Evolutionary conservation across 2,888 invertebrate genomes (phyloP), one percentile per base, ranked within the genome.

Genomic region (Lycaena phlaeas): DNA sequence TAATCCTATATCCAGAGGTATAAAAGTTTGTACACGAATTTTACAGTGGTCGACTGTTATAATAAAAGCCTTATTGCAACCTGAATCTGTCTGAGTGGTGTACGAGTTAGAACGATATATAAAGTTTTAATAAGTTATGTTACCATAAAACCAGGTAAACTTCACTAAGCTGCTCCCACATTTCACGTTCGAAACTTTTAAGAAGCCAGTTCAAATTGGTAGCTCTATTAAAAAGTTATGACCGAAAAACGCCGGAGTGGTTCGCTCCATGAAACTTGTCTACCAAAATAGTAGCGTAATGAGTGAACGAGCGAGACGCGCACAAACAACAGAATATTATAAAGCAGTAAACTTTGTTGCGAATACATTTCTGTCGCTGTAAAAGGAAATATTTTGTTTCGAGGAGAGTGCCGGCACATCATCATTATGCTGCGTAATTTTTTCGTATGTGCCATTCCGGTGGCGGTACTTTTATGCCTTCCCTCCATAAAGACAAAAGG

Each of bases 401-500:
- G 69, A 72, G 67, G 61, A 72, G 65, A 77, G 72, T 69, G 75
- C 71, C 78, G 59, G 71, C 77, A 76, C 82, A 84, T 84, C 82
- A 84, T 81, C 82, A 84, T 84, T 84, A 84, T 70, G 78, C 55
- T 52, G 63, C 76, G 81, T 82, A 82, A 82, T 84, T 84, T 82
- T 82, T 84, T 73, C 70, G 77, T 72, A 77, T 81, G 72, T 78
- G 74, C 77, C 78, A 75, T 81, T 78, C 76, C 64, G 65, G 64
- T 75, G 76, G 65, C 74, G 73, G 78, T 81, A 77, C 79, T 77
- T 79, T 81, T 81, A 82, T 79, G 76, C 71, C 67, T 72, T 75
- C 69, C 76, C 71, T 76, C 74, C 75, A 79, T 84, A 82, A 82
- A 84, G 82, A 84, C 84, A 84, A 84, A 84, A 82, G 75, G 74